Evolutionary conservation across 1,140 invertebrate genomes (phyloP).

Genomic region (Formica exsecta): DNA sequence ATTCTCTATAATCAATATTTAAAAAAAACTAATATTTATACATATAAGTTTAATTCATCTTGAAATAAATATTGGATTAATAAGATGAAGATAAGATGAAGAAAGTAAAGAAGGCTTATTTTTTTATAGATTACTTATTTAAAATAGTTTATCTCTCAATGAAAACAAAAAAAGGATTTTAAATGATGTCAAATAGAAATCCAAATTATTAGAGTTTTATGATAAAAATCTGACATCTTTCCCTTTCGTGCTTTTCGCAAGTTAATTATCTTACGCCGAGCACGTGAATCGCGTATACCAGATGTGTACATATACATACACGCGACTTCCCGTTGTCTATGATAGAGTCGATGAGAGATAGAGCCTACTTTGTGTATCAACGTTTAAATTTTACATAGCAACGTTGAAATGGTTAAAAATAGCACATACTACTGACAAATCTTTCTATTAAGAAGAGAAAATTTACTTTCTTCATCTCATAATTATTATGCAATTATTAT

Average conservation of each 20-base stretch:
- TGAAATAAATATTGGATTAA: too few relatives aligned
- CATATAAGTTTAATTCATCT: too few relatives aligned
- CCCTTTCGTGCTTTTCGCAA: constrained; percentile 25
- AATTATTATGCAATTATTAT: constrained; percentile 29
- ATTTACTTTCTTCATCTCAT: neutral
- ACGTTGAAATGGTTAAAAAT: constrained; percentile 43
- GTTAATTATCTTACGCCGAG: constrained; percentile 52
- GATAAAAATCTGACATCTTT: too few relatives aligned
- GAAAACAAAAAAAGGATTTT: too few relatives aligned
- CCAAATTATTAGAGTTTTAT: too few relatives aligned
- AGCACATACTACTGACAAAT: constrained; percentile 29
- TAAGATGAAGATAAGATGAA: too few relatives aligned
- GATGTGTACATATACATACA: constrained; percentile 33
- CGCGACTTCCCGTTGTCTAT: constrained; percentile 56
- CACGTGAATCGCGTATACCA: constrained; percentile 55
- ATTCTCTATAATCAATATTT: too few relatives aligned
- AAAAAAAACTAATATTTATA: too few relatives aligned
- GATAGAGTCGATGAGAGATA: constrained; percentile 40
- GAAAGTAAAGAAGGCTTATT: too few relatives aligned
- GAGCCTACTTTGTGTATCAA: constrained; percentile 17
- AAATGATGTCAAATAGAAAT: too few relatives aligned
- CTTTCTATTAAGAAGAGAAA: constrained; percentile 3
- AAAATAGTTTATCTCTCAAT: too few relatives aligned
- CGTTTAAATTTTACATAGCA: constrained; percentile 35
- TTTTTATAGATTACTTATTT: too few relatives aligned